Conservation (phyloP, 2,113 vertebrate species). For the Hemibagrus wyckioides region DNA sequence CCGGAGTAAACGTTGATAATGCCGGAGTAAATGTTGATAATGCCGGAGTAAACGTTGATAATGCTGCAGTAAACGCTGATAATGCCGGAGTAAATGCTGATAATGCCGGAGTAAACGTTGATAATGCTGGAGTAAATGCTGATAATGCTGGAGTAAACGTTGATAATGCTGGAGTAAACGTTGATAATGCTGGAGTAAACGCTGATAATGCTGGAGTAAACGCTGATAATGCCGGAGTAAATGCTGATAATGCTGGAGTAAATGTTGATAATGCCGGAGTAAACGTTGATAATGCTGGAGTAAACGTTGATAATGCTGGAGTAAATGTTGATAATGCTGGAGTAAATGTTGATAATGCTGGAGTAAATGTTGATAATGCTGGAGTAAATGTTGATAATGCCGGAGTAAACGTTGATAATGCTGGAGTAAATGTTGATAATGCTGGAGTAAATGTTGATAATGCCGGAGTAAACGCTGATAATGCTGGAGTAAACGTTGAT, state of each 20-base stretch:
- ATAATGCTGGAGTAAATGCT: background rate
- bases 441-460: too few species aligned
- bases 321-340: background rate
- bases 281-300: too few species aligned
- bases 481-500: too few species aligned
- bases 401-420: background rate
- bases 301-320: background rate
- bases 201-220: background rate
- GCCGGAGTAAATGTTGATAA: background rate
- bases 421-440: background rate
- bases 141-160: background rate
- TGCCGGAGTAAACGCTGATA: too few species aligned
- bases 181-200: background rate
- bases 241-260: background rate
- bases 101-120: background rate
- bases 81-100: background rate
- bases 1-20: background rate
- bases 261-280: background rate
- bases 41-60: background rate
- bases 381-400: too few species aligned
- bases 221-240: too few species aligned
- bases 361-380: background rate
- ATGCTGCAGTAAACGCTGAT: background rate
- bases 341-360: background rate
- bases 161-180: background rate